phyloP scores from a whole-genome alignment of 2,113 vertebrate species.

The Hassar affinis region DNA sequence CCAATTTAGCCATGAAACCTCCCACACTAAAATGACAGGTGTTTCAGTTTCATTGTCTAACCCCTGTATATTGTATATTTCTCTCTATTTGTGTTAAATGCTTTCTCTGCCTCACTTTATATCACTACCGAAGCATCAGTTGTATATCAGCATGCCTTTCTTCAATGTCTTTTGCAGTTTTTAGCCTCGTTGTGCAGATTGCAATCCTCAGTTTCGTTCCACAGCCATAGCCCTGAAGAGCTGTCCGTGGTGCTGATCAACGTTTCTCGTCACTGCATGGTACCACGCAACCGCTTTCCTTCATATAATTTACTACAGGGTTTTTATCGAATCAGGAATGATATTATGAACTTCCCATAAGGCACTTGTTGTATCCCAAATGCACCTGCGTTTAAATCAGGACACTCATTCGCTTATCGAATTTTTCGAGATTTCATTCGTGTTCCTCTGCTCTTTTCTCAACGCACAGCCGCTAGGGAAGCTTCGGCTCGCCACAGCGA shows the following conservation, averaged over 20 bases:
- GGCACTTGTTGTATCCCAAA: neutral
- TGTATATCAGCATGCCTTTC: neutral
- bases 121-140: neutral
- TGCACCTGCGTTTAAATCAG: neutral
- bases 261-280: too few species aligned
- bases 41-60: too few species aligned
- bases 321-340: neutral
- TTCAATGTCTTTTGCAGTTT: neutral
- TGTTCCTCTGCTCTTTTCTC: neutral
- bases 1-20: too few species aligned
- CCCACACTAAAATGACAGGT: too few species aligned
- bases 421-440: too few species aligned
- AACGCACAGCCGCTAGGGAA: neutral
- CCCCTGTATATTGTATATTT: too few species aligned
- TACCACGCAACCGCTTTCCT: neutral
- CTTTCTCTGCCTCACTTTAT: neutral
- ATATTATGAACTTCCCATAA: neutral
- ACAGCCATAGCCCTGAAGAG: neutral
- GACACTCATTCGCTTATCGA: neutral
- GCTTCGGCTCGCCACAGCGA: slow-evolving; percentile 29
- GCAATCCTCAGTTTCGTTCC: neutral
- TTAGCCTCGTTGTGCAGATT: neutral
- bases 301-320: neutral
- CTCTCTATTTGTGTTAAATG: neutral
- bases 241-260: slow-evolving; percentile 24